Evolutionary conservation across 2,113 vertebrate genomes (phyloP).

Genomic region (Corythornis madagascariensis): DNA sequence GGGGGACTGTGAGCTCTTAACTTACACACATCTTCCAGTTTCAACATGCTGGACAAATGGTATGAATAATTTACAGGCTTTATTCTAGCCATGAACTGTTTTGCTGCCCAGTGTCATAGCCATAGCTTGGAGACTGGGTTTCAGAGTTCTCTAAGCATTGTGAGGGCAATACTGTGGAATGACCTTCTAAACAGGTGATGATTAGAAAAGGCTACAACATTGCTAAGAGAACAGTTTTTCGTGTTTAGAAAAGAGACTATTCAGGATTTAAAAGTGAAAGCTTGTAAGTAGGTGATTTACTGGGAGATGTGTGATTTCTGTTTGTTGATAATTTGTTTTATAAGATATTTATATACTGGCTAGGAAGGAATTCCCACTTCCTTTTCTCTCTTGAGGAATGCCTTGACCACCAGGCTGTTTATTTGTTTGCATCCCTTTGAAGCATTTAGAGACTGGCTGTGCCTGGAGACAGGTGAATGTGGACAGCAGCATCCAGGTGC

Average conservation of each 20-base stretch:
- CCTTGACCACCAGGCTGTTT: not conserved
- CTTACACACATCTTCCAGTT: not conserved
- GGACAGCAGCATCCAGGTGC: not conserved
- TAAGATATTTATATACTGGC: not conserved
- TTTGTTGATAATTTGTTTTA: slow-evolving; percentile 35
- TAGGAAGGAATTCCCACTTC: slow-evolving; percentile 14
- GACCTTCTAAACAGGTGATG: not conserved
- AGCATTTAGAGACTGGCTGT: not conserved
- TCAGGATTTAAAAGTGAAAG: not conserved
- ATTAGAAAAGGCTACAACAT: not conserved
- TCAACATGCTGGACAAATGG: not conserved
- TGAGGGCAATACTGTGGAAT: not conserved
- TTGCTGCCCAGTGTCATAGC: rapidly evolving
- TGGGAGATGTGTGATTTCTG: not conserved
- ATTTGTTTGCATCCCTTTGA: slow-evolving; percentile 43
- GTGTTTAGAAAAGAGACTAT: not conserved
- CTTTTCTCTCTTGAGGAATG: not conserved
- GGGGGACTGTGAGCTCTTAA: not conserved
- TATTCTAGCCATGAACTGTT: not conserved
- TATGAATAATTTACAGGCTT: not conserved
- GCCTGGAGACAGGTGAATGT: slow-evolving; percentile 18
- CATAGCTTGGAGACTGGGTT: not conserved
- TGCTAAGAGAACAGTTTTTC: not conserved
- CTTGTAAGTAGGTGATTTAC: not conserved
- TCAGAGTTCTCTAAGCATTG: not conserved